phyloP scores from a whole-genome alignment of 2,113 vertebrate genomes.

The Nematolebias whitei region DNA sequence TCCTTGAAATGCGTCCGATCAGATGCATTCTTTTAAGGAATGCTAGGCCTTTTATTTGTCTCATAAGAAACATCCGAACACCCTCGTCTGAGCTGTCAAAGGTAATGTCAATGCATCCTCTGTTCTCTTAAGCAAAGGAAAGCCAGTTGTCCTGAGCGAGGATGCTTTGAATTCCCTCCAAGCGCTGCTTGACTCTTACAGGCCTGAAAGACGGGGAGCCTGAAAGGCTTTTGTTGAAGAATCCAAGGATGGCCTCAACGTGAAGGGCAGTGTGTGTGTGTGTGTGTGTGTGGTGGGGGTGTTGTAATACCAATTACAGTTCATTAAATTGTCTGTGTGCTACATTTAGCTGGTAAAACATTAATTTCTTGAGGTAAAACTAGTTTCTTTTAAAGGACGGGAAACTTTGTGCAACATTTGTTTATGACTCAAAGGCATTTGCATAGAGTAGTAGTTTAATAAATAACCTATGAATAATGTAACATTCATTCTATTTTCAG shows the following conservation, averaged over 20 bases:
- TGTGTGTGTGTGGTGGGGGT: slow-evolving; percentile 5
- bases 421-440: neutral
- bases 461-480: too few species aligned
- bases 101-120: slow-evolving; percentile 30
- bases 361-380: too few species aligned
- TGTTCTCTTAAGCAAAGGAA: slow-evolving; percentile 28
- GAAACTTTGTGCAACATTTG: too few species aligned
- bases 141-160: slow-evolving; percentile 38
- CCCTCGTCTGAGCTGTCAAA: slow-evolving; percentile 29
- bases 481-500: too few species aligned
- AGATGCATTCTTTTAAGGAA: too few species aligned
- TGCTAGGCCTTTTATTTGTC: slow-evolving; percentile 3
- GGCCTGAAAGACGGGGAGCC: slow-evolving; percentile 61
- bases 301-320: too few species aligned
- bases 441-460: neutral
- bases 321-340: too few species aligned
- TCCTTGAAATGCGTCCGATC: too few species aligned
- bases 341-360: too few species aligned
- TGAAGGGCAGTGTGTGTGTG: slow-evolving; percentile 41
- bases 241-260: slow-evolving; percentile 66
- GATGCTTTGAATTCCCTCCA: slow-evolving; percentile 62
- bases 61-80: slow-evolving; percentile 1
- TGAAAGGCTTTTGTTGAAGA: slow-evolving; percentile 74
- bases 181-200: slow-evolving; percentile 54
- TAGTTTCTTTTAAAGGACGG: too few species aligned